Evolutionary conservation across 2,797 vertebrate species (phyloP).

Genomic region (Dallia pectoralis): DNA sequence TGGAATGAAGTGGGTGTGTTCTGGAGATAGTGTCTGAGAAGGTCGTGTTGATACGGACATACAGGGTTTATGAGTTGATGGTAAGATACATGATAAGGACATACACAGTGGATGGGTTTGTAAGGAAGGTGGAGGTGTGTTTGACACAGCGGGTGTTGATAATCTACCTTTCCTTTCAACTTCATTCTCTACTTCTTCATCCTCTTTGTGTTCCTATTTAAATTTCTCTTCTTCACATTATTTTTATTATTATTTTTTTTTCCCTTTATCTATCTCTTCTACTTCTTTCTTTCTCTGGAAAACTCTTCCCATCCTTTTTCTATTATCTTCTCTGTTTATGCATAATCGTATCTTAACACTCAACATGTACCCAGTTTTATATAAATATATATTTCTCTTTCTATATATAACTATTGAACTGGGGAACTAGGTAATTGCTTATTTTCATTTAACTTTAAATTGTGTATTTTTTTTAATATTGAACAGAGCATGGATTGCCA

Average conservation of each 20-base stretch:
- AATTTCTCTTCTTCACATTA: slow-evolving; percentile 25
- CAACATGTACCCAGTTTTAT: no score
- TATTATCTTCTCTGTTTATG: no score
- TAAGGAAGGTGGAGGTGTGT: not conserved
- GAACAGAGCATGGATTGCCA: slow-evolving; percentile 72
- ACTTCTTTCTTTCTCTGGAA: not conserved
- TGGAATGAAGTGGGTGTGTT: slow-evolving; percentile 25
- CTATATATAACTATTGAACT: slow-evolving; percentile 10
- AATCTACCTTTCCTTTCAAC: no score
- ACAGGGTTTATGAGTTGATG: slow-evolving; percentile 33
- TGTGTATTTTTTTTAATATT: slow-evolving; percentile 70
- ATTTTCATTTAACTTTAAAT: slow-evolving; percentile 72
- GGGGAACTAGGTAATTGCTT: slow-evolving; percentile 29
- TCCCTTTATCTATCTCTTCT: slow-evolving; percentile 25
- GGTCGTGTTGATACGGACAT: slow-evolving; percentile 27
- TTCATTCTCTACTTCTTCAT: not conserved
- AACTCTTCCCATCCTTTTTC: no score
- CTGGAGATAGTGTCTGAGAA: slow-evolving; percentile 38
- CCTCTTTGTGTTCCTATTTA: slow-evolving; percentile 8
- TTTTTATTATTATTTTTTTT: slow-evolving; percentile 28
- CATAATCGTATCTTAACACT: no score
- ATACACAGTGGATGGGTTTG: not conserved
- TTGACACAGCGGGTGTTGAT: not conserved
- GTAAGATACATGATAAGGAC: slow-evolving; percentile 3
- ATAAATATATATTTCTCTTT: no score